Percentiles rank a stretch among this genome's conserved stretches.
Evolutionary conservation across 2,113 vertebrate species (phyloP).

Genomic region (Oryzias melastigma): DNA sequence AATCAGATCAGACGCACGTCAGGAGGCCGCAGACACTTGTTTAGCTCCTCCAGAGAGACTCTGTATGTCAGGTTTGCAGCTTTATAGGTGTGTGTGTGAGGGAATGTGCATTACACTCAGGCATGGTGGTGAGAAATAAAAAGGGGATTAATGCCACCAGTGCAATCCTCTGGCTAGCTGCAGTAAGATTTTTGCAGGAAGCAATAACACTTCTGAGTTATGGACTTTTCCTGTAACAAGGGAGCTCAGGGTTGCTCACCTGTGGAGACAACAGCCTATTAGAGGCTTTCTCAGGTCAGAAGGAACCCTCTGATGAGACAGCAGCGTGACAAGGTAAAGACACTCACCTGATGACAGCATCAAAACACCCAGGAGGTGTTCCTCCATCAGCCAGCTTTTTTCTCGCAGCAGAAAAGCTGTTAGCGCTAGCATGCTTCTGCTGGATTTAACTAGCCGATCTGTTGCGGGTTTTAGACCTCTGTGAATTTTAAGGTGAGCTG

Average conservation of each 20-base stretch:
- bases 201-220: constrained; percentile 54
- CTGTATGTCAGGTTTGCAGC: neutral
- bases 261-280: constrained; percentile 50
- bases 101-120: constrained; percentile 2
- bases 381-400: constrained; percentile 16
- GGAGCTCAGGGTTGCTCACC: constrained; percentile 38
- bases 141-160: constrained; percentile 25
- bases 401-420: neutral
- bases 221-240: constrained; percentile 44
- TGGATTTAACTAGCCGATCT: constrained; percentile 26
- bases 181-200: constrained; percentile 28
- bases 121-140: constrained; percentile 28
- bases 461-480: constrained; percentile 18
- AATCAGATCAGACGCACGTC: neutral
- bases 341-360: constrained; percentile 22
- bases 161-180: constrained; percentile 19
- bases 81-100: constrained; percentile 18
- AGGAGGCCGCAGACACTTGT: constrained; percentile 7
- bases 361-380: constrained; percentile 34
- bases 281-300: constrained; percentile 36
- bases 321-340: constrained; percentile 30
- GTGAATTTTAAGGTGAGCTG: constrained; percentile 27
- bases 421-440: constrained; percentile 2
- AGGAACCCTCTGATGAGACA: constrained; percentile 50
- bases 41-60: constrained; percentile 2